Evolutionary conservation across 2,888 invertebrate species (phyloP).

Genomic region (Erannis defoliaria): DNA sequence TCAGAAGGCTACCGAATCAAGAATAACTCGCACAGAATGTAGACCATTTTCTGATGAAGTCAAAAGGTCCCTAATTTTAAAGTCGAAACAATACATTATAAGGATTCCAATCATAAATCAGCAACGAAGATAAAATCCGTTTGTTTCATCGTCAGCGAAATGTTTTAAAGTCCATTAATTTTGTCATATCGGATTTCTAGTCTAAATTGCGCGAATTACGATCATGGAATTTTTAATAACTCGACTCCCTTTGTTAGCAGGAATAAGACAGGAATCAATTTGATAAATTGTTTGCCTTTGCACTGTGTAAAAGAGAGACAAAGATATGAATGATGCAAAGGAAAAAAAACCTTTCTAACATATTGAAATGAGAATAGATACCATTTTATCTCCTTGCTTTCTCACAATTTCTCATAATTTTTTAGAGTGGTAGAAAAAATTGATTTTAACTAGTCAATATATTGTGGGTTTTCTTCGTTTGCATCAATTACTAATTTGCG

Average conservation of each 20-base stretch:
- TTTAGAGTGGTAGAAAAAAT: too few species aligned
- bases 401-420: too few species aligned
- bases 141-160: constrained; percentile 22
- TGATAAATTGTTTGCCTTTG: constrained; percentile 40
- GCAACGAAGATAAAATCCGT: constrained; percentile 15
- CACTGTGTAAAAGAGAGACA: constrained; percentile 1
- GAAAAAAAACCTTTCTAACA: too few species aligned
- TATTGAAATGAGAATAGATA: too few species aligned
- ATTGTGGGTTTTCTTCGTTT: too few species aligned
- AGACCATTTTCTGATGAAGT: too few species aligned
- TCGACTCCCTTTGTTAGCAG: constrained; percentile 33
- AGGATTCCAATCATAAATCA: constrained; percentile 12
- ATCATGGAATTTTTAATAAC: constrained; percentile 47
- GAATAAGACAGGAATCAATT: constrained; percentile 44
- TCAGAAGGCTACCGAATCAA: too few species aligned
- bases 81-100: not conserved
- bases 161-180: constrained; percentile 30
- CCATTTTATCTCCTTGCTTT: too few species aligned
- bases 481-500: too few species aligned
- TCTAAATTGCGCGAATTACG: constrained; percentile 32
- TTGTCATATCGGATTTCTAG: constrained; percentile 33
- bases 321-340: not conserved
- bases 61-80: not conserved
- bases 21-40: too few species aligned
- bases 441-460: too few species aligned